phyloP scores from a whole-genome alignment of 2,888 invertebrate genomes.

The Rambutsinella grinnellia region DNA sequence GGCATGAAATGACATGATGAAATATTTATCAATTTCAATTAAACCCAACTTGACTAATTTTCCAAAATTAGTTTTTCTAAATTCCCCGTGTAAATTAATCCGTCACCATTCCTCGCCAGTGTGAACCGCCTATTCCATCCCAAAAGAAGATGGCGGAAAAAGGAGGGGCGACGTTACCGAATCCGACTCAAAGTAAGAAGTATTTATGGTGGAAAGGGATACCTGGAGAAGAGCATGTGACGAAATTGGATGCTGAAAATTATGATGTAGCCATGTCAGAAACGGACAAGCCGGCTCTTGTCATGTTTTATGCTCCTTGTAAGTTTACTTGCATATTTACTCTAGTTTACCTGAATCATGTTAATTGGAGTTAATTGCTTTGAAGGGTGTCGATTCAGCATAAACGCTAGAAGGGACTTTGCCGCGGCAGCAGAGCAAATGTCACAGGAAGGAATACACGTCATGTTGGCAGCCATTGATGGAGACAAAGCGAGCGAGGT shows the following conservation, averaged over 20 bases:
- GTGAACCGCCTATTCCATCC: too few relatives aligned
- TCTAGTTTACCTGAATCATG: too few relatives aligned
- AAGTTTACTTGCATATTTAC: neutral
- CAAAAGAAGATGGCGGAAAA: neutral
- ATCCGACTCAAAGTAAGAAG: too few relatives aligned
- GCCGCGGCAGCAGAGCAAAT: constrained; percentile 6
- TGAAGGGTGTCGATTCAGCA: constrained; percentile 15
- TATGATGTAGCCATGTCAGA: neutral
- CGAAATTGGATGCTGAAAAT: neutral
- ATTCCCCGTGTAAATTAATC: too few relatives aligned
- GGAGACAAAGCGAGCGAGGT: neutral
- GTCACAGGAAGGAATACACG: neutral
- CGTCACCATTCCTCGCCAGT: too few relatives aligned
- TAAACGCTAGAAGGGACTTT: neutral
- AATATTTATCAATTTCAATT: neutral
- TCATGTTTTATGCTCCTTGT: constrained; percentile 7
- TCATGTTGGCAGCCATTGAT: constrained; percentile 6
- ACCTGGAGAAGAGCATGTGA: neutral
- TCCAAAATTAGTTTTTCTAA: too few relatives aligned
- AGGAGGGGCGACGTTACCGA: neutral
- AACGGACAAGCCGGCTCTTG: constrained; percentile 1
- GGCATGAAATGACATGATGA: too few relatives aligned
- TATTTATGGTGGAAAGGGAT: neutral
- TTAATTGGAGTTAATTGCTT: too few relatives aligned
- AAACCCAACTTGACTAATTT: neutral